These are phyloP conservation scores for Nerophis lumbriciformis DNA, from an alignment of 2,113 vertebrate species.

Conservation along the genomic window DNA sequence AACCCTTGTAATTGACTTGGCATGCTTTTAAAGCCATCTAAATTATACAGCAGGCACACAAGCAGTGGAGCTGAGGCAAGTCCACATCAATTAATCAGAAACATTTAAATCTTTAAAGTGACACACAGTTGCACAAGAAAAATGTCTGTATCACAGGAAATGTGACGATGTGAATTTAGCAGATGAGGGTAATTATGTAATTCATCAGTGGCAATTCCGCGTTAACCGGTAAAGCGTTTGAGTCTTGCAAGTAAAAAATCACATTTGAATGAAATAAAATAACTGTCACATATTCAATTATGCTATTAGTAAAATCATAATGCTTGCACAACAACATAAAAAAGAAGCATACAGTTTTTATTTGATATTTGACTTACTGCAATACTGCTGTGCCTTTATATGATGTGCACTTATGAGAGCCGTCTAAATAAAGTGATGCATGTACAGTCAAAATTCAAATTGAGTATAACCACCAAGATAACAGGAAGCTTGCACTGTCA, in stretches of 20 bases:
- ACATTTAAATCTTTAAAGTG: conserved; percentile 54
- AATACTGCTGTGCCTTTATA: neutral
- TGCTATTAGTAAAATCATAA: neutral
- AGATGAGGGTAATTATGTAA: neutral
- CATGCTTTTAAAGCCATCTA: conserved; percentile 67
- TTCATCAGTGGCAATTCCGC: neutral
- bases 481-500: no score
- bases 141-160: neutral
- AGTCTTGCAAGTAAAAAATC: no score
- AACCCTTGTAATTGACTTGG: conserved; percentile 56
- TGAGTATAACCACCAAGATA: no score
- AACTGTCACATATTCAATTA: no score
- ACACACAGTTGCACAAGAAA: conserved; percentile 22
- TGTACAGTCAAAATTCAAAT: neutral
- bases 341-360: no score
- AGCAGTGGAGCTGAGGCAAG: conserved; percentile 44
- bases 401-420: neutral
- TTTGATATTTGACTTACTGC: no score
- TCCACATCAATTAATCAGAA: conserved; percentile 64
- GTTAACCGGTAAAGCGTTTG: neutral
- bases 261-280: no score
- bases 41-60: conserved; percentile 59
- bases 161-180: neutral
- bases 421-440: neutral
- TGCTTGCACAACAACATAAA: neutral